Evolutionary conservation across 2,888 invertebrate species (phyloP).

Genomic region (Ichneumon xanthorius): DNA sequence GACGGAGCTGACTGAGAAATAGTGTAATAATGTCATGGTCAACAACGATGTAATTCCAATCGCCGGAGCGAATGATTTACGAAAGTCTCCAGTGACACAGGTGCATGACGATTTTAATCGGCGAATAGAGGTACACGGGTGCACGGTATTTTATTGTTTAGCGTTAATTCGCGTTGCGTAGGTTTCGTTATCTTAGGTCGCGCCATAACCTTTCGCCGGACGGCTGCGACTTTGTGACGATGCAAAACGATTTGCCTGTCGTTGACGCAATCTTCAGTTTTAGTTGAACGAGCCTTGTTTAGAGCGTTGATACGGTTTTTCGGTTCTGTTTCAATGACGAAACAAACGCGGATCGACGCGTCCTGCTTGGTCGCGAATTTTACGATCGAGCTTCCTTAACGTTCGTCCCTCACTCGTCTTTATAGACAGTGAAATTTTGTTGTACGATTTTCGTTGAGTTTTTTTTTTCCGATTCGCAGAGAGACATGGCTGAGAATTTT

Average conservation of each 20-base stretch:
- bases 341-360: neutral
- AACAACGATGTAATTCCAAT: constrained; percentile 66
- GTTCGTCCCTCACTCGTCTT: neutral
- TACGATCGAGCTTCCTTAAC: neutral
- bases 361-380: neutral
- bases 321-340: neutral
- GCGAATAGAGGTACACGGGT: constrained; percentile 25
- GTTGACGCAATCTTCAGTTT: too few relatives aligned
- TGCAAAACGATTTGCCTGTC: neutral
- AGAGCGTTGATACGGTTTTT: neutral
- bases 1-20: constrained; percentile 53
- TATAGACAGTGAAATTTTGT: neutral
- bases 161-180: neutral
- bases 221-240: neutral
- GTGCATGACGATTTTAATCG: constrained; percentile 48
- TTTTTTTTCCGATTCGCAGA: neutral
- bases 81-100: constrained; percentile 40
- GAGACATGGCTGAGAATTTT: constrained; percentile 71
- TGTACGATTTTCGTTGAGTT: neutral
- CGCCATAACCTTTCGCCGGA: neutral
- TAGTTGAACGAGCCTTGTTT: neutral
- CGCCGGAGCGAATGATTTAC: constrained; percentile 58
- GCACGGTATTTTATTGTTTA: neutral
- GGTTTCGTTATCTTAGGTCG: neutral
- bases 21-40: constrained; percentile 68